Evolutionary conservation across 2,113 vertebrate species (phyloP).

Genomic region (Andinoacara biseriatus): DNA sequence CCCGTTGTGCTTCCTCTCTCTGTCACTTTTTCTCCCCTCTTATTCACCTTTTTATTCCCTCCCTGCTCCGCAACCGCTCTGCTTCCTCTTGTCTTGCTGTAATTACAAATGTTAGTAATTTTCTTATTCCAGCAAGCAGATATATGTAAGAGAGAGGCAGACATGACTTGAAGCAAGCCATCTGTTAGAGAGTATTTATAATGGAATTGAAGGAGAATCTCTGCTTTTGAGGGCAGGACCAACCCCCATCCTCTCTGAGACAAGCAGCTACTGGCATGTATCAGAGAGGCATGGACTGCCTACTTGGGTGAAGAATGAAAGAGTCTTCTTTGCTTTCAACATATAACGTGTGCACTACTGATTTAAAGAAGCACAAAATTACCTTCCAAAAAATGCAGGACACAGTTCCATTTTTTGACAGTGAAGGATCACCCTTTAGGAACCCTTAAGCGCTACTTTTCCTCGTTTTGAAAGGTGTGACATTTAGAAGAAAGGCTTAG

Average conservation of each 20-base stretch:
- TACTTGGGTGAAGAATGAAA: rapidly evolving
- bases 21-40: slow-evolving; percentile 14
- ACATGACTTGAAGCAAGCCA: slow-evolving; percentile 61
- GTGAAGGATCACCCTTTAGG: slow-evolving; percentile 30
- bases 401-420: slow-evolving; percentile 1
- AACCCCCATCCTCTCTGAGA: slow-evolving; percentile 68
- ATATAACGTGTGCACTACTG: neutral
- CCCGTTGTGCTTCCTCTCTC: slow-evolving; percentile 16
- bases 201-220: slow-evolving; percentile 56
- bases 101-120: slow-evolving; percentile 1
- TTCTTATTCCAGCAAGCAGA: slow-evolving; percentile 9
- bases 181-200: slow-evolving; percentile 75
- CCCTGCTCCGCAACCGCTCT: neutral
- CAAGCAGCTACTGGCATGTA: slow-evolving; percentile 72
- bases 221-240: slow-evolving; percentile 64
- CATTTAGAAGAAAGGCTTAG: slow-evolving; percentile 60
- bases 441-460: slow-evolving; percentile 44
- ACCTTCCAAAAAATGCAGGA: neutral
- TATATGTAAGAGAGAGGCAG: slow-evolving; percentile 29
- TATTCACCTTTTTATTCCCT: slow-evolving; percentile 4
- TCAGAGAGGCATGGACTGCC: slow-evolving; percentile 40
- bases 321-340: neutral
- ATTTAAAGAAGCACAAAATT: slow-evolving; percentile 8
- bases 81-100: neutral
- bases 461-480: slow-evolving; percentile 56